Evolutionary conservation across 1,140 invertebrate species (phyloP).

Genomic region (Hylaeus volcanicus): DNA sequence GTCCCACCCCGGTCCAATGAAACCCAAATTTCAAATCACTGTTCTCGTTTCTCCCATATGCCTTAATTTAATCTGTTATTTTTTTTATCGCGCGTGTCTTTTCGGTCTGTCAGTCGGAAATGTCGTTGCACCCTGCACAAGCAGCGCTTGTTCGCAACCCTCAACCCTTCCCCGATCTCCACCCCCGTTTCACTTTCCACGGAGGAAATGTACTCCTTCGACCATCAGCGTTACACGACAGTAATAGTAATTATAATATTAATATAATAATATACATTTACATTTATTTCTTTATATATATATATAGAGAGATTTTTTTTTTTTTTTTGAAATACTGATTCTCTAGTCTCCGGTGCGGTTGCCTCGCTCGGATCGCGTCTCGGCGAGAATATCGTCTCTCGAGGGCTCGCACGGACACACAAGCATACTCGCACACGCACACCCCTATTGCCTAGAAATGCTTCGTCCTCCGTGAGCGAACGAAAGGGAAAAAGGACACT

Average conservation of each 20-base stretch:
- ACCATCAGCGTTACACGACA: slow-evolving; percentile 48
- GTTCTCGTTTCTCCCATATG: slow-evolving; percentile 11
- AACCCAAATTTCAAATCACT: slow-evolving; percentile 10
- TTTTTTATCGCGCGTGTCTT: slow-evolving; percentile 20
- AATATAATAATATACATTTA: slow-evolving; percentile 61
- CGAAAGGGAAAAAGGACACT: background rate
- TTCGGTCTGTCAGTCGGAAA: slow-evolving; percentile 43
- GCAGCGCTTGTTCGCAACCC: background rate
- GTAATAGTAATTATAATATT: slow-evolving; percentile 52
- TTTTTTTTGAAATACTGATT: slow-evolving; percentile 77
- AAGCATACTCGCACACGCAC: slow-evolving; percentile 31
- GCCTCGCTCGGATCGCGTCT: slow-evolving; percentile 65
- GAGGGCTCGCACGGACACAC: background rate
- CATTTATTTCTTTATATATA: slow-evolving; percentile 44
- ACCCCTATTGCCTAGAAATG: slow-evolving; percentile 50
- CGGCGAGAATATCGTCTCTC: background rate
- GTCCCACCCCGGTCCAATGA: background rate
- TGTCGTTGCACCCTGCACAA: background rate
- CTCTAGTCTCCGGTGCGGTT: slow-evolving; percentile 71
- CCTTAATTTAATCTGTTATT: background rate
- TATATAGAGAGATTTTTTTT: slow-evolving; percentile 49
- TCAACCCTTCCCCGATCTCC: background rate
- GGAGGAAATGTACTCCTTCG: slow-evolving; percentile 22
- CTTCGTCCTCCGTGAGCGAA: background rate
- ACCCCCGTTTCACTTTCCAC: background rate